Evolutionary conservation across 2,888 invertebrate species (phyloP), one percentile per base, ranked within the genome.

Genomic region (Zhuqinia jingwanae): DNA sequence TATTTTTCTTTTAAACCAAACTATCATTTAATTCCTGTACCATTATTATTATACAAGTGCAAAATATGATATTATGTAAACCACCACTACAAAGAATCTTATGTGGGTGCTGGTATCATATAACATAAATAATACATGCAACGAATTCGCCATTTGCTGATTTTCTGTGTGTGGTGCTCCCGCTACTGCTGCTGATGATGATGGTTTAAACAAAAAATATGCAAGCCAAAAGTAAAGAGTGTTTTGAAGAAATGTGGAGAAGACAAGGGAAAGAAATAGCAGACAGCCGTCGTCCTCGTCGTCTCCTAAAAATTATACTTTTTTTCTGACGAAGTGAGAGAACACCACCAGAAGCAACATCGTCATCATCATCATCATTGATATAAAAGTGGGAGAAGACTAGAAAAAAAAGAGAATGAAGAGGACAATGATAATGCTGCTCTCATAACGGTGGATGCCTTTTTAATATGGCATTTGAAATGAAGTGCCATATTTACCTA

Each of bases 401-500:
- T 70, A 47, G 36, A 36, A 36, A 47, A 8, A 36, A 36, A 47
- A 70, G 70, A 36, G 70, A 70, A 47, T 25, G 17, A 27, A 50
- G 13, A 58, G 6, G 17, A 20, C 10, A 36, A 56, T 75, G 75
- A 56, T 56, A 47, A 75, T 30, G 22, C 30, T 53, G 70, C 47
- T 70, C 50, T 70, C 70, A 50, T 68, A 68, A 20, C 50, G 58
- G 50, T 78, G 78, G 85, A 85, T 85, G 85, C 85, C 70, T 85
- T 85, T 78, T 78, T 78, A 85, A 85, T 85, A 78, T 85, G 85
- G 85, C 78, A 85, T 85, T 85, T 85, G 78, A 77, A 85, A 85
- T 85, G 85, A 85, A 85, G 85, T 78, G 78, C 85, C 85, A 85
- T 85, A 85, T 85, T 85, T 85, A 85, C 85, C 78, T 78, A 70